Percentiles rank a stretch among this genome's conserved stretches.
Conservation (phyloP, 2,888 invertebrate species). For the Hemaris fuciformis region DNA sequence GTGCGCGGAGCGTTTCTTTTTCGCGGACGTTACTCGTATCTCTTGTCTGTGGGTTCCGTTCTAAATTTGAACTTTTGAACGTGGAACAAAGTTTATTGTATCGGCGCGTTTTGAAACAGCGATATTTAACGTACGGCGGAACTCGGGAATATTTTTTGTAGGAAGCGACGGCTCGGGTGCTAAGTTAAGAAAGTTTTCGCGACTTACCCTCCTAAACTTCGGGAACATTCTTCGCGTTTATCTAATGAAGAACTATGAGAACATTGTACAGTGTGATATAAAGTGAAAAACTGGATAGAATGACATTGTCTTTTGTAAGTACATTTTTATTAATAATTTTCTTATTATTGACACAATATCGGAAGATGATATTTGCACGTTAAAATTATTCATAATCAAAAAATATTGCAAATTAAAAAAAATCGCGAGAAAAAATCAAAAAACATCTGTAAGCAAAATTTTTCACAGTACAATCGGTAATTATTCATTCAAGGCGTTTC, state of each 20-base stretch:
- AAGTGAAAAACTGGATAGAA: conserved; percentile 66
- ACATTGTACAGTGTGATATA: conserved; percentile 41
- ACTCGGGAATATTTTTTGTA: conserved; percentile 18
- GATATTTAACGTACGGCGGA: conserved; percentile 21
- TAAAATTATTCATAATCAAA: background rate
- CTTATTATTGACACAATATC: too few species aligned
- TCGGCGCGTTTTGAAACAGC: conserved; percentile 22
- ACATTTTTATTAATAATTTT: conserved; percentile 20
- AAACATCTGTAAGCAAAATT: background rate
- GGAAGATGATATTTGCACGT: background rate
- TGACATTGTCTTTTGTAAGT: conserved; percentile 81
- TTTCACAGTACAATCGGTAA: conserved; percentile 24
- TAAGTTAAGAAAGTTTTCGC: conserved; percentile 21
- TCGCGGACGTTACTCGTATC: conserved; percentile 57
- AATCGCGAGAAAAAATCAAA: background rate
- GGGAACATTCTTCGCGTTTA: conserved; percentile 18
- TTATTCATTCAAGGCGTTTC: conserved; percentile 56
- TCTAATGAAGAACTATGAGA: conserved; percentile 14
- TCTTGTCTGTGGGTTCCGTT: conserved; percentile 54
- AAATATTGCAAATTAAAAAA: background rate
- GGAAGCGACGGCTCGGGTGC: conserved; percentile 21
- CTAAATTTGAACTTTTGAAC: conserved; percentile 54
- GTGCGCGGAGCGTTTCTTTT: conserved; percentile 65
- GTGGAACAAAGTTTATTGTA: conserved; percentile 39
- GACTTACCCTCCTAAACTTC: conserved; percentile 16